Percentiles rank a stretch among this genome's conserved stretches.
phyloP scores from a whole-genome alignment of 2,888 invertebrate genomes.

The Glaucopsyche alexis region DNA sequence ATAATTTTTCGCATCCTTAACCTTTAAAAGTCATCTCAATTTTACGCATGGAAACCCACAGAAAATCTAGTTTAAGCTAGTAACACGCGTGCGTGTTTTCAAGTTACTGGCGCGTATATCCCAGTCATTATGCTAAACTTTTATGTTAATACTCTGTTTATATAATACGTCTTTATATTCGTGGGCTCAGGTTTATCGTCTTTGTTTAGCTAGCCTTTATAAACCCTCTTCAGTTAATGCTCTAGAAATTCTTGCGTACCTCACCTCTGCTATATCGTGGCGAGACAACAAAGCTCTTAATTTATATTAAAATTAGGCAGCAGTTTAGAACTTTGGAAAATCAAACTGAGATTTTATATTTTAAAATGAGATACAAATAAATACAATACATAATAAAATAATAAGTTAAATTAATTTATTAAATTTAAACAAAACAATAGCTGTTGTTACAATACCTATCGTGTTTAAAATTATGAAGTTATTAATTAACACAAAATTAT shows the following conservation, averaged over 20 bases:
- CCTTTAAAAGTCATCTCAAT: neutral
- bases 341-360: neutral
- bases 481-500: neutral
- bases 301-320: constrained; percentile 27
- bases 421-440: neutral
- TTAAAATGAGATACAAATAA: neutral
- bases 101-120: neutral
- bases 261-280: constrained; percentile 16
- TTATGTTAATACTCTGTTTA: constrained; percentile 15
- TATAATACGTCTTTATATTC: constrained; percentile 25
- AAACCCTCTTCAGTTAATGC: constrained; percentile 27
- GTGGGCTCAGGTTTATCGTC: constrained; percentile 21
- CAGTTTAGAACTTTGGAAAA: constrained; percentile 4
- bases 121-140: constrained; percentile 16
- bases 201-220: constrained; percentile 27
- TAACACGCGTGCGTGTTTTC: constrained; percentile 8
- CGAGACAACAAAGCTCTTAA: constrained; percentile 27
- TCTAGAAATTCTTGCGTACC: constrained; percentile 23
- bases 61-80: constrained; percentile 12
- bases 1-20: neutral
- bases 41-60: neutral
- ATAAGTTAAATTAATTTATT: no score
- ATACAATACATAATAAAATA: no score
- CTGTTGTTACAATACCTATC: neutral
- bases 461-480: neutral